These are phyloP conservation scores for Calephelis virginiensis DNA, from an alignment of 1,140 invertebrate genomes.

Conservation along the genomic window DNA sequence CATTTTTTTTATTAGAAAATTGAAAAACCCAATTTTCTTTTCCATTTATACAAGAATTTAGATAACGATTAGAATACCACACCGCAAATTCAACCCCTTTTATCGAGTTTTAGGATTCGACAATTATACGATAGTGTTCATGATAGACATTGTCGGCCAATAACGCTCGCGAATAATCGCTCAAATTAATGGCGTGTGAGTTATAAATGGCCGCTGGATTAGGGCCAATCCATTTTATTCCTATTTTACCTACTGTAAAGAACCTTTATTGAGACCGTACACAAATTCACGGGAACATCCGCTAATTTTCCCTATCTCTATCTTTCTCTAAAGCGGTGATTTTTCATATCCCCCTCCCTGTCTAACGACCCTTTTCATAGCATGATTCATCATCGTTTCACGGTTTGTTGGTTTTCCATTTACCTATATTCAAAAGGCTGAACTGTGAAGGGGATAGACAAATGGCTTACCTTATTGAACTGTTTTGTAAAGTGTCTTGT, in stretches of 20 bases:
- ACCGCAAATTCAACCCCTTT: too few species aligned
- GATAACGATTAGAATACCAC: too few species aligned
- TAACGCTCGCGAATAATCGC: conserved; percentile 69
- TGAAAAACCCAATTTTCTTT: too few species aligned
- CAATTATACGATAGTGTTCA: too few species aligned
- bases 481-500: background rate
- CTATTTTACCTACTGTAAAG: conserved; percentile 76
- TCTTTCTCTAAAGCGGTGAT: conserved; percentile 42
- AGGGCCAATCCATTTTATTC: conserved; percentile 72
- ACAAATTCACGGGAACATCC: conserved; percentile 71
- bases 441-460: conserved; percentile 22
- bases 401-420: conserved; percentile 70
- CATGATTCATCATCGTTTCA: conserved; percentile 74
- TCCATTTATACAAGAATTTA: too few species aligned
- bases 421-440: conserved; percentile 36
- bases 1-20: too few species aligned
- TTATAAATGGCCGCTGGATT: conserved; percentile 75
- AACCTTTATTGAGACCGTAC: conserved; percentile 75
- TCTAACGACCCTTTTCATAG: conserved; percentile 57
- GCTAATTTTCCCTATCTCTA: conserved; percentile 59
- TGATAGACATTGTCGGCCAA: conserved; percentile 44
- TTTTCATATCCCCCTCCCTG: conserved; percentile 40
- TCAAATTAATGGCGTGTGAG: conserved; percentile 77
- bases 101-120: too few species aligned
- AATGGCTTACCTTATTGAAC: background rate